A percentile compares a stretch with the other conserved stretches of the same genome.
Conservation (phyloP, 1,140 invertebrate species). For the Panonychus citri region DNA sequence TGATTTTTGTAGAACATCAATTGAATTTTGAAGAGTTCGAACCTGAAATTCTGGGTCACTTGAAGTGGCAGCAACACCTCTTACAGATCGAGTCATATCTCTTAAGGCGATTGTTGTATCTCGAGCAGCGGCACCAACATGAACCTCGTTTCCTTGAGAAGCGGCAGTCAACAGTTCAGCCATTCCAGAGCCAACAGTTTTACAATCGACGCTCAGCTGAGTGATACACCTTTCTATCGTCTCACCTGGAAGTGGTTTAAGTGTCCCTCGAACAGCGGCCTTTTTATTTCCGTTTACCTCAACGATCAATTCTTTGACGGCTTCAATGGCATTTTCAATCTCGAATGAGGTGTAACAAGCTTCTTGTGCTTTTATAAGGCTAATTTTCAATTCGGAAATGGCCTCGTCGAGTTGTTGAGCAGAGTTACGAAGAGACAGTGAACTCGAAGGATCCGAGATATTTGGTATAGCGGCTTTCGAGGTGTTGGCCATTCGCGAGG, state of each 20-base stretch:
- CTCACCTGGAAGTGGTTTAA: conserved; percentile 63
- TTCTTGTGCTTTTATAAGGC: conserved; percentile 56
- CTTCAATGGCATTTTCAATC: conserved; percentile 51
- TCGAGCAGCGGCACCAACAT: conserved; percentile 52
- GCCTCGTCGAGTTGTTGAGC: conserved; percentile 48
- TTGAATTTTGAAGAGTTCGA: conserved; percentile 41
- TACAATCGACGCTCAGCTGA: conserved; percentile 42
- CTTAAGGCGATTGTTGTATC: conserved; percentile 50
- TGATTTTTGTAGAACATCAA: conserved; percentile 52
- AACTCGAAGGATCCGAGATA: conserved; percentile 49
- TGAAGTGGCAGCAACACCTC: conserved; percentile 44
- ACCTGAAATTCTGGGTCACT: conserved; percentile 34
- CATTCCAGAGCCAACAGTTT: conserved; percentile 37
- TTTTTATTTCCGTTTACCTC: conserved; percentile 56
- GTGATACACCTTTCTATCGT: conserved; percentile 47
- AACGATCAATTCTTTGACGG: conserved; percentile 49
- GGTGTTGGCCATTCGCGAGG: conserved; percentile 38
- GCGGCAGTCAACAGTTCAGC: conserved; percentile 64
- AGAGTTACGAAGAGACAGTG: conserved; percentile 41
- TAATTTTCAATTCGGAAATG: conserved; percentile 50
- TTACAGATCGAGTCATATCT: conserved; percentile 40
- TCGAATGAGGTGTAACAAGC: conserved; percentile 58
- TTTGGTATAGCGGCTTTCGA: conserved; percentile 61
- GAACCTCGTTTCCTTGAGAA: conserved; percentile 54
- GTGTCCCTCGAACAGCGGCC: conserved; percentile 38